Evolutionary conservation across 2,888 invertebrate species (phyloP).

Genomic region (Campoletis raptor): DNA sequence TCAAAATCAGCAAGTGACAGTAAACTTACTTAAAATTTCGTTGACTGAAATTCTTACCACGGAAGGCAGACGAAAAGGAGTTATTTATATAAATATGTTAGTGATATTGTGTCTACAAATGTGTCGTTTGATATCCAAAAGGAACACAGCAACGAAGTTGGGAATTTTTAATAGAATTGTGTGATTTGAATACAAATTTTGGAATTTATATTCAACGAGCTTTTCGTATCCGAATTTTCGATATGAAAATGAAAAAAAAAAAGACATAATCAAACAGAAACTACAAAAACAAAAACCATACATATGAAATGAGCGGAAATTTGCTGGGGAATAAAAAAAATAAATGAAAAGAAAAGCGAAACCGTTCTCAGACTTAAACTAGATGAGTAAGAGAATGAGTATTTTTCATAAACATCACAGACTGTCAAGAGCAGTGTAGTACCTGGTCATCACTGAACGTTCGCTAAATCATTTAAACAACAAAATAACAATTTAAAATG

Average conservation of each 20-base stretch:
- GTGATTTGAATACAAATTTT: not conserved
- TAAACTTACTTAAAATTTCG: not conserved
- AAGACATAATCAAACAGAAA: not conserved
- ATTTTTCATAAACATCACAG: conserved; percentile 66
- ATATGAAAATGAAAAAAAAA: conserved; percentile 5
- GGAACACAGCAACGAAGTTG: not conserved
- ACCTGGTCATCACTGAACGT: conserved; percentile 78
- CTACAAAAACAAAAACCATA: not conserved
- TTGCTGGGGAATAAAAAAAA: not conserved
- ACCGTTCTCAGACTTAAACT: conserved; percentile 83
- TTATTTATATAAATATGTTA: too few relatives aligned
- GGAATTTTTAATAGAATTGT: not conserved
- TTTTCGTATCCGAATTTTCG: not conserved
- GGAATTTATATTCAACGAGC: not conserved
- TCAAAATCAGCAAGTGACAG: not conserved
- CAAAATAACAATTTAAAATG: not conserved
- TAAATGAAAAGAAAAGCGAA: conserved; percentile 7
- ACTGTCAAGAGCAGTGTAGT: conserved; percentile 73
- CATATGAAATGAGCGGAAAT: not conserved
- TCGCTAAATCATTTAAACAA: conserved; percentile 5
- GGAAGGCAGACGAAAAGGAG: too few relatives aligned
- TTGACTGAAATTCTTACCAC: too few relatives aligned
- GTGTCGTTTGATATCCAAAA: not conserved
- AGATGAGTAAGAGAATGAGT: conserved; percentile 77
- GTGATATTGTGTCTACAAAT: too few relatives aligned